Evolutionary conservation across 2,797 vertebrate genomes (phyloP).

Genomic region (Loriculus beryllinus): DNA sequence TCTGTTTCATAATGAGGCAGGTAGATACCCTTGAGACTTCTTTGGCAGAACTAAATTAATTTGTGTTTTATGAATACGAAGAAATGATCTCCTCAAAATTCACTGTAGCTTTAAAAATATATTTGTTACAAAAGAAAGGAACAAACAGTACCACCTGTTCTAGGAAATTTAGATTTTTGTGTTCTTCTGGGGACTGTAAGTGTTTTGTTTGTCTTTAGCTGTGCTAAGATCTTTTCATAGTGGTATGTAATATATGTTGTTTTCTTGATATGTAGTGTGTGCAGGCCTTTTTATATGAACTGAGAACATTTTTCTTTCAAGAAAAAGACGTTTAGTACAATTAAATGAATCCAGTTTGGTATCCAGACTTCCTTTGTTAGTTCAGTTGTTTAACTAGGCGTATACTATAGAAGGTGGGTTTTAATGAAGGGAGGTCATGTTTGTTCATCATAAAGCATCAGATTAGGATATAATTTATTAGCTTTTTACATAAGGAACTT

Average conservation of each 20-base stretch:
- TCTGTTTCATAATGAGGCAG: neutral
- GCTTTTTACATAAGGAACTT: neutral
- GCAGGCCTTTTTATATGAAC: neutral
- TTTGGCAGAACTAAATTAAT: constrained; percentile 14
- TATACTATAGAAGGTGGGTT: neutral
- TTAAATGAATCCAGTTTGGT: neutral
- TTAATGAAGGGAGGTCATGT: neutral
- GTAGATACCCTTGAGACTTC: neutral
- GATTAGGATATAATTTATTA: neutral
- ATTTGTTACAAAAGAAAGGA: neutral
- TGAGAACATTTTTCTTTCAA: neutral
- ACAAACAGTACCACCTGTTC: neutral
- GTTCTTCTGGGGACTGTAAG: neutral
- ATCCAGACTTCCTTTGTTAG: neutral
- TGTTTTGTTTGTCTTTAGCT: neutral
- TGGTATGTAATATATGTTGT: fast-evolving
- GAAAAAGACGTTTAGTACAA: neutral
- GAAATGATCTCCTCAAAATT: constrained; percentile 10
- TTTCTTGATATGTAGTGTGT: neutral
- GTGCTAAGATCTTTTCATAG: neutral
- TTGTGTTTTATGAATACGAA: constrained; percentile 4
- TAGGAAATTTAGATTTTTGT: neutral
- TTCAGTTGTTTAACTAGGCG: neutral
- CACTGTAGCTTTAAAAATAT: neutral
- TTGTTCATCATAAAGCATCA: neutral